phyloP scores from a whole-genome alignment of 1,140 invertebrate species.

The Drosophila triauraria region DNA sequence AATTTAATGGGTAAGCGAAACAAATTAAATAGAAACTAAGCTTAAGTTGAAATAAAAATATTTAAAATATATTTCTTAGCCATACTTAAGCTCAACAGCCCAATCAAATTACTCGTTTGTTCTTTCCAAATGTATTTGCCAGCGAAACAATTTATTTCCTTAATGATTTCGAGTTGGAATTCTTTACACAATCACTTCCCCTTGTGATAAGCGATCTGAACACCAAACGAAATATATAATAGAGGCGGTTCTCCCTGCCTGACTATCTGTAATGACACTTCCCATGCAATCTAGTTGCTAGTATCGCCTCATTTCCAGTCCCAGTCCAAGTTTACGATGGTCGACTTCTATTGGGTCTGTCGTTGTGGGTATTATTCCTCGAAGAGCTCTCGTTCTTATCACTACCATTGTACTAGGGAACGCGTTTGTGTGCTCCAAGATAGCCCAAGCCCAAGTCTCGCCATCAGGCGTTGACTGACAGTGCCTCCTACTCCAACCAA shows the following conservation, averaged over 20 bases:
- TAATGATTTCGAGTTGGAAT: conserved; percentile 3
- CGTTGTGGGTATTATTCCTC: not conserved
- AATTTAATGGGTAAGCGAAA: too few species aligned
- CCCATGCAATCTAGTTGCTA: conserved; percentile 35
- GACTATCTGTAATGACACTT: conserved; percentile 7
- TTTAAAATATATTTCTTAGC: too few species aligned
- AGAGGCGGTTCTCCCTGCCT: not conserved
- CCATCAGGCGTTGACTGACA: conserved; percentile 7
- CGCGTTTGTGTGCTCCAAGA: conserved; percentile 8
- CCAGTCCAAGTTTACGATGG: conserved; percentile 34
- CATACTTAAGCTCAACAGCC: not conserved
- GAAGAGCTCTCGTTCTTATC: conserved; percentile 26
- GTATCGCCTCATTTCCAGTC: conserved; percentile 43
- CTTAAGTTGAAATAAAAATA: not conserved
- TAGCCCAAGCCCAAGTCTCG: conserved; percentile 34
- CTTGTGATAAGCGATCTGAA: conserved; percentile 35
- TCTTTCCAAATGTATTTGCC: not conserved
- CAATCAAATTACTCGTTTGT: not conserved
- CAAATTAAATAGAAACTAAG: not conserved
- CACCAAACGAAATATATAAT: not conserved
- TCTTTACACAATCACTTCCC: conserved; percentile 35
- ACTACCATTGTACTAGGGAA: conserved; percentile 4
- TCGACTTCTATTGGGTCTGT: conserved; percentile 5
- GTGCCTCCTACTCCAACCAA: conserved; percentile 48
- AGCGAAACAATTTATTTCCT: conserved; percentile 4